A percentile compares a stretch with the other conserved stretches of the same genome.
Conservation (phyloP, 2,797 vertebrate genomes). For the Coluber constrictor region DNA sequence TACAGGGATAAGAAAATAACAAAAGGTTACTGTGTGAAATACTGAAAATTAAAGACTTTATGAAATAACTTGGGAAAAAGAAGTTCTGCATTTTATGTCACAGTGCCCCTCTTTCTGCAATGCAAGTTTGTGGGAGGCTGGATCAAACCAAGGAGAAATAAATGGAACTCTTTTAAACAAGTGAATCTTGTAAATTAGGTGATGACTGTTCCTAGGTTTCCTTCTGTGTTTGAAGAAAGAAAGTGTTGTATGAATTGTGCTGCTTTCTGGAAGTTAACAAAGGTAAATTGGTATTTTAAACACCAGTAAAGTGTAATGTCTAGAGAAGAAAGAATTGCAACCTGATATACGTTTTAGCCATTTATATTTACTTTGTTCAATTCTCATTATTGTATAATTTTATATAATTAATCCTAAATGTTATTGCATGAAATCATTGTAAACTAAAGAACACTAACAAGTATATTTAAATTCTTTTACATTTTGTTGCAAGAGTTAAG, state of each 20-base stretch:
- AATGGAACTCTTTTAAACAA: slow-evolving; percentile 20
- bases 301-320: slow-evolving; percentile 18
- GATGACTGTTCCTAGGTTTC: slow-evolving; percentile 6
- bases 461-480: neutral
- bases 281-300: slow-evolving; percentile 46
- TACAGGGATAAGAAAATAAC: neutral
- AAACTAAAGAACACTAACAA: neutral
- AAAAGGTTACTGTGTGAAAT: neutral
- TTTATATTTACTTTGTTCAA: neutral
- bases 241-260: slow-evolving; percentile 31
- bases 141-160: slow-evolving; percentile 33
- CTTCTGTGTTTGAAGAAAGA: neutral
- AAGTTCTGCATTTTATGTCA: neutral
- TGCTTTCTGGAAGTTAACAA: slow-evolving; percentile 19
- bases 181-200: slow-evolving; percentile 22
- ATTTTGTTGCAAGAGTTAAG: neutral
- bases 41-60: slow-evolving; percentile 2
- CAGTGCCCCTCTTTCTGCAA: slow-evolving; percentile 6
- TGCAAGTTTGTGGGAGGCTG: slow-evolving; percentile 33
- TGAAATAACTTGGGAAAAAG: neutral
- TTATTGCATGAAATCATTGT: neutral
- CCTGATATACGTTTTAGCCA: neutral
- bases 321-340: slow-evolving; percentile 11
- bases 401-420: neutral
- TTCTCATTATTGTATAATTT: neutral